Evolutionary conservation across 2,113 vertebrate genomes (phyloP).

Genomic region (Australoheros scitulus): DNA sequence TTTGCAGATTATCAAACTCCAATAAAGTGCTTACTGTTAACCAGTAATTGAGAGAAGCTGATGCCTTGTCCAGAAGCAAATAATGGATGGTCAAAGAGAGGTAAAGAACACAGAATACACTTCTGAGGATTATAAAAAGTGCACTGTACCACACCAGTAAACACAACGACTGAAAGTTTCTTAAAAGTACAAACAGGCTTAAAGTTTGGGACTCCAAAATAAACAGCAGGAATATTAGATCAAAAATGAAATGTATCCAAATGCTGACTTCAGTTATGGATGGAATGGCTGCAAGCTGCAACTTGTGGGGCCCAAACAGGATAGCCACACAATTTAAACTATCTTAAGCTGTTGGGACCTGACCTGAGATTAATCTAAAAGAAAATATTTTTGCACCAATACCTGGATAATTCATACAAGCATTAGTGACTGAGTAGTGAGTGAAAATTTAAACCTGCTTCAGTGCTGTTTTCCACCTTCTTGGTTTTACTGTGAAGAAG

Average conservation of each 20-base stretch:
- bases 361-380: not conserved
- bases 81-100: constrained; percentile 49
- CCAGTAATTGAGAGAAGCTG: constrained; percentile 60
- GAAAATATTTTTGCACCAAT: not conserved
- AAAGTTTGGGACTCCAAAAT: not conserved
- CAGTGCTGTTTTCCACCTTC: too few relatives aligned
- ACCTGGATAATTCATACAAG: not conserved
- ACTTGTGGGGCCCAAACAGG: not conserved
- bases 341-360: not conserved
- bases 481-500: too few relatives aligned
- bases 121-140: constrained; percentile 1
- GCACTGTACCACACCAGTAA: not conserved
- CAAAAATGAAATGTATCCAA: constrained; percentile 1
- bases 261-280: constrained; percentile 15
- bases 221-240: not conserved
- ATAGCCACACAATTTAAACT: not conserved
- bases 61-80: constrained; percentile 53
- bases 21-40: constrained; percentile 76
- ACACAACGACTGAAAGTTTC: not conserved
- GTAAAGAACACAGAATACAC: constrained; percentile 47
- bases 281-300: constrained; percentile 11
- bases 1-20: constrained; percentile 73
- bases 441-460: too few relatives aligned
- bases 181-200: not conserved
- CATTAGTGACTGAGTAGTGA: not conserved